These are phyloP conservation scores for Umimayanthus chanpuru DNA, from an alignment of 92 coral and sea anemone genomes.

Conservation along the genomic window DNA sequence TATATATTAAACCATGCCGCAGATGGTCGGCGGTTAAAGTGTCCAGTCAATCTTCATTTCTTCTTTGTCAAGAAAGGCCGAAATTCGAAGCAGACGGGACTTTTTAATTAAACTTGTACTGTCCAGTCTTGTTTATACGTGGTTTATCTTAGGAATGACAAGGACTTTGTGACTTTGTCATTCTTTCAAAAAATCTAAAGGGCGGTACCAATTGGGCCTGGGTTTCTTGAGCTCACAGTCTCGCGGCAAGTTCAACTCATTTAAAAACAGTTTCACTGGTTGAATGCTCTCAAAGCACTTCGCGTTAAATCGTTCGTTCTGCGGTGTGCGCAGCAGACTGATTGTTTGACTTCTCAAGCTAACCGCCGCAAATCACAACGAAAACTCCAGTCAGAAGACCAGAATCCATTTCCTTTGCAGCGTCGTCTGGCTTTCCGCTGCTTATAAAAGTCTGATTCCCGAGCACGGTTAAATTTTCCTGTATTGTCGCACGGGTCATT, in stretches of 20 bases:
- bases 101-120: not conserved
- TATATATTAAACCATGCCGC: constrained; percentile 12
- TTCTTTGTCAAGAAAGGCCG: not conserved
- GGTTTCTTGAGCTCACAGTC: not conserved
- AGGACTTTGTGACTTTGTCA: not conserved
- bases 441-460: not conserved
- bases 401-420: not conserved
- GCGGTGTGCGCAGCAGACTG: constrained; percentile 1
- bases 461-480: not conserved
- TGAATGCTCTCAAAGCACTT: not conserved
- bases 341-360: not conserved
- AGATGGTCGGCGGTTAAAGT: not conserved
- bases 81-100: not conserved
- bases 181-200: not conserved
- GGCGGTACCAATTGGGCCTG: not conserved
- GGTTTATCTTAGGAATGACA: not conserved
- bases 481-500: constrained; percentile 4
- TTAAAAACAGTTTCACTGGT: not conserved
- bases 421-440: not conserved
- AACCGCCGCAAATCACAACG: constrained; percentile 14
- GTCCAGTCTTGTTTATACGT: constrained; percentile 23
- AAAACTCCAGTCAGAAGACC: not conserved
- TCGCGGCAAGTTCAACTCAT: not conserved
- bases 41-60: constrained; percentile 15
- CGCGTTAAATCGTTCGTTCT: constrained; percentile 9